Base-by-base conservation (phyloP, 1,140 invertebrate species). In the Drosophila rufa region DNA sequence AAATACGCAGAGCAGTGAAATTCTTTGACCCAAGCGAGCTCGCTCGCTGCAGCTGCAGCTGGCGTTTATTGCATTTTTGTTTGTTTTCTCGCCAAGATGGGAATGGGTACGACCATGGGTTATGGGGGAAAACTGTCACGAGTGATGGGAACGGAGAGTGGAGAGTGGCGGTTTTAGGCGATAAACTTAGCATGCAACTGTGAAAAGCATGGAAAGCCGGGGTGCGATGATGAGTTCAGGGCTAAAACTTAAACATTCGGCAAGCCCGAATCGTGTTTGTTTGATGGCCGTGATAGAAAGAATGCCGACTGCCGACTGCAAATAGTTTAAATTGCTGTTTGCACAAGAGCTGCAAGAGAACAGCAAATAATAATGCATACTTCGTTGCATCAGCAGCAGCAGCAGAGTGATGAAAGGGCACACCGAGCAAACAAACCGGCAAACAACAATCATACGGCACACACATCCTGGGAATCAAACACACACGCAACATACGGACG, bases 21-120 rank as follows among this genome's bases (percentile, higher is more conserved):
- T 87, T 69, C 68, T 58, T 82, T 86, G 82, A 86, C 82, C 80
- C 51, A 57, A 66, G 50, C 69, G 38, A 1, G 15, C 25, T 66
- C 14, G 38, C 38, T 38, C 69, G 55, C 46, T 69, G 45, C 59
- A 58, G 66, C 56, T 74, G 47, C 60, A 62, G 64, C 51, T 89
- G 84, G 81, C 84, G 70, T 90, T 89, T 90, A 89, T 89, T 90
- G 81, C 85, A 89, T 87, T 84, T 84, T 77, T 80, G 80, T 75
- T 75, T 73, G 73, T 68, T 79, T 80, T 71, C 58, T 33, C 30
- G 60, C 58, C 60, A 42, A 53, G 75, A 79, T 62, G 75, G 86
- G 68, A 66, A 36, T 33, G 57, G 57, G 43, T 7, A 12, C 7
- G 17, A 22, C 12, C 15, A 15, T 9, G 17, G 36, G 27, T 14